Conservation (phyloP, 2,888 invertebrate species). For the Eudasyphora cyanicolor region DNA sequence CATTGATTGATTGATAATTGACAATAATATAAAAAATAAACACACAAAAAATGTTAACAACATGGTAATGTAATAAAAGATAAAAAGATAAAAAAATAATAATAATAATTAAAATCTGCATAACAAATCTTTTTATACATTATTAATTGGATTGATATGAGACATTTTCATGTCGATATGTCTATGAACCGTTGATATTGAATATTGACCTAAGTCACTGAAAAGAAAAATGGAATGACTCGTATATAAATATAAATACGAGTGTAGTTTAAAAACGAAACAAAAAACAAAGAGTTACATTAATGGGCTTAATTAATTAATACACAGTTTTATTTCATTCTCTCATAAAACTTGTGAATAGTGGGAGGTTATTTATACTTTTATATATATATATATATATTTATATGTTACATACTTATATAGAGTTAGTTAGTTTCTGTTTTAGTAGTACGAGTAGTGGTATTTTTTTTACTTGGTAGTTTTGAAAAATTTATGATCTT, state of each 20-base stretch:
- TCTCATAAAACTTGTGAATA: not conserved
- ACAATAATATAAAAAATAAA: conserved; percentile 43
- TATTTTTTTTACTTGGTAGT: conserved; percentile 69
- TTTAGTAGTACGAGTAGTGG: no score
- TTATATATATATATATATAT: not conserved
- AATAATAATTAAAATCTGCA: conserved; percentile 15
- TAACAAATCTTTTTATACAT: conserved; percentile 15
- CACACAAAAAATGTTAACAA: conserved; percentile 42
- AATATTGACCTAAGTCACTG: not conserved
- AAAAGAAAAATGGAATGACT: not conserved
- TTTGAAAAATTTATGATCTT: conserved; percentile 91
- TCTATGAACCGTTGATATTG: not conserved
- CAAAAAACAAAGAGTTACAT: not conserved
- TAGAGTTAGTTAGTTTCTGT: not conserved
- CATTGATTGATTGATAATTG: conserved; percentile 35
- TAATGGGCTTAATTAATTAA: not conserved
- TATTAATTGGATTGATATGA: not conserved
- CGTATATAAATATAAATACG: not conserved
- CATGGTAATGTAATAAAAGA: conserved; percentile 26
- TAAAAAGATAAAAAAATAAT: conserved; percentile 11
- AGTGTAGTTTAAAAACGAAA: conserved; percentile 1
- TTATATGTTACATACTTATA: not conserved
- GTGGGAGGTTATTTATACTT: not conserved
- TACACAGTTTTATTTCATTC: no score
- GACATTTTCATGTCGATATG: not conserved